phyloP scores from a whole-genome alignment of 2,888 invertebrate species.

The Teleogryllus oceanicus region DNA sequence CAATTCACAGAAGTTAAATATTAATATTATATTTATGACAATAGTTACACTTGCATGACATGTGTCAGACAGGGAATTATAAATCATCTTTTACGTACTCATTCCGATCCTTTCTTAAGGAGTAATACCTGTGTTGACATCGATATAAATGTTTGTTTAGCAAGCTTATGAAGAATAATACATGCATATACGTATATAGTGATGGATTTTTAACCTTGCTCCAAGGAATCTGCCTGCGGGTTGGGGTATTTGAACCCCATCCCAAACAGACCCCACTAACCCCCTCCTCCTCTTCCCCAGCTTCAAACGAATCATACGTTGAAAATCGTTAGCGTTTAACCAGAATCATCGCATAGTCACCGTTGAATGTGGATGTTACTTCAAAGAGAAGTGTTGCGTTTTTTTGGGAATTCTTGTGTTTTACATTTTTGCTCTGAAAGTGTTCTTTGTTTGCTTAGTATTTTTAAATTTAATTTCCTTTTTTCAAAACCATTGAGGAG shows the following conservation, averaged over 20 bases:
- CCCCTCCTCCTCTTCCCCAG: not conserved
- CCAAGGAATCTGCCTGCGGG: not conserved
- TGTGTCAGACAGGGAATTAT: slow-evolving; percentile 11
- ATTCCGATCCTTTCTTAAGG: not conserved
- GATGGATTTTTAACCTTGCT: not conserved
- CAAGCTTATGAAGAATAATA: slow-evolving; percentile 18
- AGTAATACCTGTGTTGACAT: slow-evolving; percentile 11
- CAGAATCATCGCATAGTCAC: not conserved
- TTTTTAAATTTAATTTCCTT: too few relatives aligned
- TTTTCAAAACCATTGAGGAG: too few relatives aligned
- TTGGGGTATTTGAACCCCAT: not conserved
- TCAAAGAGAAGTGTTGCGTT: slow-evolving; percentile 3
- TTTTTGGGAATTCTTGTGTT: not conserved
- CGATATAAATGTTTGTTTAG: slow-evolving; percentile 3
- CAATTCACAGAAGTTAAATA: not conserved
- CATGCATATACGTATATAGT: slow-evolving; percentile 7
- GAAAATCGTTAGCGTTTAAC: too few relatives aligned
- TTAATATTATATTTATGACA: not conserved
- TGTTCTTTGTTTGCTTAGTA: too few relatives aligned
- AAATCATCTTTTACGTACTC: not conserved
- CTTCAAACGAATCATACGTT: not conserved
- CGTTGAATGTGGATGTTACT: not conserved
- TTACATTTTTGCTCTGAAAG: too few relatives aligned
- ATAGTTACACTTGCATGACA: not conserved
- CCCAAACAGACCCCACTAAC: not conserved